These are phyloP conservation scores for Sebastes kiyomatsui DNA, from an alignment of 2,797 vertebrate species.

Conservation along the genomic window DNA sequence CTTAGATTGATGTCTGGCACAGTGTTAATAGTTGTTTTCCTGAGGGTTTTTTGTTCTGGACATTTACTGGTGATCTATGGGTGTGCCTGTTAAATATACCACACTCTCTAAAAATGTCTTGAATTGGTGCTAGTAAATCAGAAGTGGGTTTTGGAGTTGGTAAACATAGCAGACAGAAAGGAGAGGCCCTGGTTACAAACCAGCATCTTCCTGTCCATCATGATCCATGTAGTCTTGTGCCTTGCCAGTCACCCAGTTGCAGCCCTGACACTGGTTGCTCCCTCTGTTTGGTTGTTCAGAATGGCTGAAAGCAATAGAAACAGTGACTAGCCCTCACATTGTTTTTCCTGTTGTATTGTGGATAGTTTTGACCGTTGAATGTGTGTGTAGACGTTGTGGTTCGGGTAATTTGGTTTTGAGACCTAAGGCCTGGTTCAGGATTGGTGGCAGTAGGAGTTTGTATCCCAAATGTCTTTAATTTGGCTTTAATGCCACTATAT, in stretches of 20 bases:
- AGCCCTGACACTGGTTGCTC: not conserved
- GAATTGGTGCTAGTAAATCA: not conserved
- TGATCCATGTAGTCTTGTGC: not conserved
- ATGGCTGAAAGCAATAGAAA: not conserved
- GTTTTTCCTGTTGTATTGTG: not conserved
- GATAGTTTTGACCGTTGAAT: not conserved
- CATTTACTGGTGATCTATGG: not conserved
- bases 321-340: not conserved
- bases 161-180: not conserved
- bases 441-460: not conserved
- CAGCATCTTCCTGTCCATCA: constrained; percentile 6
- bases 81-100: not conserved
- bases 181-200: not conserved
- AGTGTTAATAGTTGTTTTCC: not conserved
- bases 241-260: not conserved
- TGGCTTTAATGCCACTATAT: not conserved
- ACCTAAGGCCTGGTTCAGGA: not conserved
- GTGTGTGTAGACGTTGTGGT: not conserved
- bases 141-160: not conserved
- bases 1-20: not conserved
- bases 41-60: not conserved
- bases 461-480: not conserved
- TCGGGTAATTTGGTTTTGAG: not conserved
- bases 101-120: not conserved
- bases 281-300: not conserved